A percentile compares a stretch with the other conserved stretches of the same genome.
phyloP scores from a whole-genome alignment of 2,888 invertebrate species.

The Empis livida region DNA sequence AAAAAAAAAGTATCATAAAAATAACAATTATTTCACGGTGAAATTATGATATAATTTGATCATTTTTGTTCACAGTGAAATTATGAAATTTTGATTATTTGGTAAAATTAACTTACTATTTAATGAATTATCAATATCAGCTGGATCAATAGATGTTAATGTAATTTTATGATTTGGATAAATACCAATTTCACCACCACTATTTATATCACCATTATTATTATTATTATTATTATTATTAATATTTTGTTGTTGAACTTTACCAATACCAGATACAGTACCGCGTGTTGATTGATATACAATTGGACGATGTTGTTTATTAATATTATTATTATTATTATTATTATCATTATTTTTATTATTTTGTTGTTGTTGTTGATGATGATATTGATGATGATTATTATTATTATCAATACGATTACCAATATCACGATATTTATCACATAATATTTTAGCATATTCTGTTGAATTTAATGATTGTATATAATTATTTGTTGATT shows the following conservation, averaged over 20 bases:
- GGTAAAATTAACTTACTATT: conserved; percentile 22
- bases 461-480: conserved; percentile 30
- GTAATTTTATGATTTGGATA: conserved; percentile 27
- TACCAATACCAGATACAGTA: conserved; percentile 16
- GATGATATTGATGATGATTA: neutral
- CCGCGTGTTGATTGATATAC: conserved; percentile 15
- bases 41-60: too few species aligned
- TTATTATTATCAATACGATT: conserved; percentile 7
- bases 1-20: too few species aligned
- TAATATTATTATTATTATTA: conserved; percentile 12
- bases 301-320: conserved; percentile 10
- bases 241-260: conserved; percentile 10
- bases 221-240: conserved; percentile 3
- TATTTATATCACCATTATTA: conserved; percentile 4
- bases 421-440: conserved; percentile 17
- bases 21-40: too few species aligned
- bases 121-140: conserved; percentile 21
- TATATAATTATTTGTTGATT: conserved; percentile 21
- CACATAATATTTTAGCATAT: conserved; percentile 26
- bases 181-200: conserved; percentile 10
- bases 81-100: too few species aligned
- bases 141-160: conserved; percentile 27
- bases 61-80: too few species aligned
- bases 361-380: too few species aligned
- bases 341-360: conserved; percentile 12